Conservation (phyloP, 2,888 invertebrate species). For the Rhaphigaster nebulosa region DNA sequence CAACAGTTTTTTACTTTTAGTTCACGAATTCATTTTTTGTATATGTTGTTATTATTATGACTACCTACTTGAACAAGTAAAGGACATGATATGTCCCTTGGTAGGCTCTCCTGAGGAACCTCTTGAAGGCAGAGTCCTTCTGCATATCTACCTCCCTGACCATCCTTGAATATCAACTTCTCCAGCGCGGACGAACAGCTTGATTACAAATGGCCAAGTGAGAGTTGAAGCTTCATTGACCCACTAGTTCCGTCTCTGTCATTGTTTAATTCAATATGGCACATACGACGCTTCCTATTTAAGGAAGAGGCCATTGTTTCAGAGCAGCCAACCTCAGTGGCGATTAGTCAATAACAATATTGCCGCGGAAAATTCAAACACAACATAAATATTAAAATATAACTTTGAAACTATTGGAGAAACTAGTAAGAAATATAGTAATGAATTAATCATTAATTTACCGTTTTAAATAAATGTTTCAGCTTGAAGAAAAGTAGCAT, state of each 20-base stretch:
- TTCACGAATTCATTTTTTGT: neutral
- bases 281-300: constrained; percentile 1
- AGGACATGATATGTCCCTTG: neutral
- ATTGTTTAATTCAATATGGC: constrained; percentile 41
- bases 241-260: constrained; percentile 17
- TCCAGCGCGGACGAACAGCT: neutral
- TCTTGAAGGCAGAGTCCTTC: constrained; percentile 19
- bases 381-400: neutral
- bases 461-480: no score
- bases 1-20: neutral
- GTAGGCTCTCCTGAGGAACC: neutral
- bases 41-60: neutral
- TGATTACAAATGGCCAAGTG: constrained; percentile 30
- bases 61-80: constrained; percentile 12
- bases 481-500: no score
- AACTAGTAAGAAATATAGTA: neutral
- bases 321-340: neutral
- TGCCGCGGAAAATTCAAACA: neutral
- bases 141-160: neutral
- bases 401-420: neutral
- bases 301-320: neutral
- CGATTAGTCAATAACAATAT: constrained; percentile 6
- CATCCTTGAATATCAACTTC: neutral
- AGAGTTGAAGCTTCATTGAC: constrained; percentile 30
- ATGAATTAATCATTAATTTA: neutral